These are phyloP conservation scores for Priocnemis perturbator DNA, from an alignment of 2,888 invertebrate species.

Conservation along the genomic window DNA sequence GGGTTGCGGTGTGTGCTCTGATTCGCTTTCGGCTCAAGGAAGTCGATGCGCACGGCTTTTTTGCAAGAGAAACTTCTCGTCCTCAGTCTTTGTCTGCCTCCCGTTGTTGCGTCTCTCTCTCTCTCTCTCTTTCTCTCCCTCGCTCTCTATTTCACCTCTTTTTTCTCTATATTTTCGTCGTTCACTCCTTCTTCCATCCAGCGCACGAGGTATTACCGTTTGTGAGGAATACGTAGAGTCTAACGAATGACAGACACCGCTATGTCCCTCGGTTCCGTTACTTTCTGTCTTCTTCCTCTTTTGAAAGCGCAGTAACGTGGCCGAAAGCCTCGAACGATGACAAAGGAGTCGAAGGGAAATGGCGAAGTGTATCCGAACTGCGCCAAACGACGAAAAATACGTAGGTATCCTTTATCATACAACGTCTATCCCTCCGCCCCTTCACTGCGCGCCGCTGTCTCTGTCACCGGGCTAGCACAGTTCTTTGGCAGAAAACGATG, in stretches of 20 bases:
- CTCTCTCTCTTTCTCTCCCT: background rate
- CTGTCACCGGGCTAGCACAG: too few species aligned
- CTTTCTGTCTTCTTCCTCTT: background rate
- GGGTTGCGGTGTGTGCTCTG: conserved; percentile 34
- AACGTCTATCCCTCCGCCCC: background rate
- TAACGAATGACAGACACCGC: conserved; percentile 5
- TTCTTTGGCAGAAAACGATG: too few species aligned
- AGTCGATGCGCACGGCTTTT: conserved; percentile 32
- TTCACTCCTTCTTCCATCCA: background rate
- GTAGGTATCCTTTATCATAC: background rate
- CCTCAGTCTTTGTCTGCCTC: background rate
- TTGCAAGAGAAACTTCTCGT: conserved; percentile 14
- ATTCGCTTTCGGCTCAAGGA: conserved; percentile 41
- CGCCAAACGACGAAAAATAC: conserved; percentile 5
- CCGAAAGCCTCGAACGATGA: conserved; percentile 1
- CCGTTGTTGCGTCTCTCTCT: background rate
- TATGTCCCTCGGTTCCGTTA: background rate
- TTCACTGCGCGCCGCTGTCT: too few species aligned
- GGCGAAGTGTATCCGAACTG: background rate
- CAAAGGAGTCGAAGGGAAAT: conserved; percentile 9
- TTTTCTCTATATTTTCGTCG: background rate
- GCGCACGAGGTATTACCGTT: too few species aligned
- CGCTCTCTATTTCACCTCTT: background rate
- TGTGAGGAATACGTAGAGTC: background rate
- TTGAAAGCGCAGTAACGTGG: conserved; percentile 3